Evolutionary conservation across 2,797 vertebrate species (phyloP).

Genomic region (Melanotaenia maccullochi): DNA sequence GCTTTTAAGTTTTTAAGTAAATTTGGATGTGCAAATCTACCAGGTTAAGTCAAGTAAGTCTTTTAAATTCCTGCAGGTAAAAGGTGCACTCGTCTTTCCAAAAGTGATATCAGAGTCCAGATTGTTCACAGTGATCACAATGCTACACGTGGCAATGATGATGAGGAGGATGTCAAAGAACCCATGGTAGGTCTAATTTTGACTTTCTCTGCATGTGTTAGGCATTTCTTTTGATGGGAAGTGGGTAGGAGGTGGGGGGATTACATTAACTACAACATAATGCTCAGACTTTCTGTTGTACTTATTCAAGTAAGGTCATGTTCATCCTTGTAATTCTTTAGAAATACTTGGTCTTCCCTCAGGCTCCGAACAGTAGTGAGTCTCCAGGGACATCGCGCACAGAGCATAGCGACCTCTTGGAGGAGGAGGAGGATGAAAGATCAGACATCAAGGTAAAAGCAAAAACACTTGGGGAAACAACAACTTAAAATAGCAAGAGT

Average conservation of each 20-base stretch:
- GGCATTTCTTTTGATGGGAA: conserved; percentile 16
- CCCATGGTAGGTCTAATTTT: conserved; percentile 75
- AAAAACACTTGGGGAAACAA: conserved; percentile 21
- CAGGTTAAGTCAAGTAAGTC: conserved; percentile 12
- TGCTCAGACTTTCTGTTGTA: conserved; percentile 37
- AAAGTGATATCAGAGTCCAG: conserved; percentile 89
- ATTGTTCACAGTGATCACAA: conserved; percentile 89
- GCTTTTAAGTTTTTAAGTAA: conserved; percentile 5
- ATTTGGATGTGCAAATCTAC: conserved; percentile 14
- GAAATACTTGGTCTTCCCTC: conserved; percentile 65
- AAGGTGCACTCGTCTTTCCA: conserved; percentile 87
- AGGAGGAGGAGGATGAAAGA: conserved; percentile 89
- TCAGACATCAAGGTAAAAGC: conserved; percentile 86
- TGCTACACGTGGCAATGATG: conserved; percentile 85
- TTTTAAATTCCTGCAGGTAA: conserved; percentile 70
- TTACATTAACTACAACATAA: conserved; percentile 27
- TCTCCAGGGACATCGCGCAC: conserved; percentile 88
- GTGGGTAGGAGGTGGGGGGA: not conserved
- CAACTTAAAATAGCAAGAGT: conserved; percentile 15
- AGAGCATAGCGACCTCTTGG: conserved; percentile 88
- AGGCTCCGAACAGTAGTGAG: conserved; percentile 90
- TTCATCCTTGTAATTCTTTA: conserved; percentile 60
- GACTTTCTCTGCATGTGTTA: conserved; percentile 18
- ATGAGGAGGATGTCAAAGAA: conserved; percentile 86
- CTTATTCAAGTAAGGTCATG: conserved; percentile 45